Conservation (phyloP, 2,888 invertebrate species). For the Catocala nupta region DNA sequence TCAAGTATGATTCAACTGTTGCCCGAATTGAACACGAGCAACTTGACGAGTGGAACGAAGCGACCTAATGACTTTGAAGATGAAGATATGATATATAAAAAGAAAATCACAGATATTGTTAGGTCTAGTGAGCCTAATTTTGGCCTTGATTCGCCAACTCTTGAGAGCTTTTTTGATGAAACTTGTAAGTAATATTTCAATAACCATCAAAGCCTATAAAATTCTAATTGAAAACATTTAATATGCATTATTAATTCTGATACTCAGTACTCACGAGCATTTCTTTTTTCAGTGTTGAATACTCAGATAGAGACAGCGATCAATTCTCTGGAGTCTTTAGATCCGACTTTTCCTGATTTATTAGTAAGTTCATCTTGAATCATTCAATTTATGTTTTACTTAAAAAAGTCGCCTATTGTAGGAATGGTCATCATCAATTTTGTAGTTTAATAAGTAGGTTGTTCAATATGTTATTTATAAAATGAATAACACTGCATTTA, state of each 20-base stretch:
- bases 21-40: constrained; percentile 23
- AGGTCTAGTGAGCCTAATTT: not conserved
- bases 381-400: too few relatives aligned
- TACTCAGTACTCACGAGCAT: not conserved
- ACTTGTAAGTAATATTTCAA: constrained; percentile 50
- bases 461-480: too few relatives aligned
- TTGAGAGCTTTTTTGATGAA: constrained; percentile 59
- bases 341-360: constrained; percentile 59
- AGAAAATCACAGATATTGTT: constrained; percentile 42
- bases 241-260: not conserved
- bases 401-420: too few relatives aligned
- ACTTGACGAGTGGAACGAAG: constrained; percentile 46
- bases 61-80: constrained; percentile 49
- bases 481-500: too few relatives aligned
- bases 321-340: constrained; percentile 49
- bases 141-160: constrained; percentile 29
- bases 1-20: constrained; percentile 5
- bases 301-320: constrained; percentile 57
- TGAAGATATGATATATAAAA: constrained; percentile 45
- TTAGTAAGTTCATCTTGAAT: constrained; percentile 53
- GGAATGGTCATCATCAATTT: too few relatives aligned
- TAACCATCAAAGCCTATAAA: not conserved
- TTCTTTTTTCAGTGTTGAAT: constrained; percentile 54
- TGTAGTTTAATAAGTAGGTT: too few relatives aligned
- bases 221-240: not conserved